Evolutionary conservation across 2,113 vertebrate genomes (phyloP), one percentile per base, ranked within the genome.

Genomic region (Elgaria multicarinata): DNA sequence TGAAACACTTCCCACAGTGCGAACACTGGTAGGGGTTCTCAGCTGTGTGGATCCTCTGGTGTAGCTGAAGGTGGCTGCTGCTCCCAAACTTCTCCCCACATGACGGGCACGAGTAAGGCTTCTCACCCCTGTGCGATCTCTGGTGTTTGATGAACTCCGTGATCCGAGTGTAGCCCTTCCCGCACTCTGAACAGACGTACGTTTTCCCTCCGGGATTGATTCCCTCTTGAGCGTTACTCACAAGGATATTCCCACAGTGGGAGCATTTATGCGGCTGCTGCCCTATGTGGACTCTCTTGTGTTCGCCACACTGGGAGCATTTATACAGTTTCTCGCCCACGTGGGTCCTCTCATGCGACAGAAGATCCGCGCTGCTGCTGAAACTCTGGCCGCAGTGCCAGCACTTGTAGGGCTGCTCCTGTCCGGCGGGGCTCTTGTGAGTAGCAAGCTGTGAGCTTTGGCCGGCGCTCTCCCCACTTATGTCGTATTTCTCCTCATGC

Each of bases 261-360:
- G 93, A 79, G 85, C 94, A 94, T 50, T 87, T 80, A 44, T 92
- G 85, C 2, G 93, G 86, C 88, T 84, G 95, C 44, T 95, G 94
- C 58, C 89, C 91, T 12, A 67, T 9, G 1, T 95, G 96, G 18
- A 86, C 87, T 46, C 94, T 95, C 83, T 83, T 87, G 24, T 72
- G 92, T 86, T 92, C 95, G 16, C 95, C 94, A 55, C 96, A 97
- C 86, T 96, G 95, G 36, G 93, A 90, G 62, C 97, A 98, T 44
- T 95, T 91, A 81, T 97, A 98, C 1, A 50, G 46, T 50, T 50
- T 50, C 46, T 50, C 46, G 3, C 46, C 46, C 46, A 50, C 46
- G 8, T 72, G 75, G 75, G 26, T 77, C 24, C 75, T 77, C 44
- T 77, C 75, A 4, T 77, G 75, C 24, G 39, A 5, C 44, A 77